Evolutionary conservation across 2,888 invertebrate genomes (phyloP).

Genomic region (Iselma pallidipennis): DNA sequence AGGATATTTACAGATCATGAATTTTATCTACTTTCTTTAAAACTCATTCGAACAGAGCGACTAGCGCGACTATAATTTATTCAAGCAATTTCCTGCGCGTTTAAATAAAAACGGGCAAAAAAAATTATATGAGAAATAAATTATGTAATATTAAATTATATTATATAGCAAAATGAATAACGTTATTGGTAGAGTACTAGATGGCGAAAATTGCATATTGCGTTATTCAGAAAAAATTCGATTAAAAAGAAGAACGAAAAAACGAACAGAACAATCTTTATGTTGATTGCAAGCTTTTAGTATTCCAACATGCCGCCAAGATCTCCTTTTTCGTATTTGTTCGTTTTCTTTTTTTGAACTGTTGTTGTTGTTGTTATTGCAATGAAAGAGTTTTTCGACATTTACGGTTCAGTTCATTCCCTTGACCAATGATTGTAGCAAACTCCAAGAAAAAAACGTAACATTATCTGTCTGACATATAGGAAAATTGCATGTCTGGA

Average conservation of each 20-base stretch:
- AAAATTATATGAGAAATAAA: not conserved
- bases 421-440: not conserved
- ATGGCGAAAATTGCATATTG: no score
- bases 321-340: not conserved
- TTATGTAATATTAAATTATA: not conserved
- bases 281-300: not conserved
- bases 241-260: not conserved
- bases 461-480: not conserved
- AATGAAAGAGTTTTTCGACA: not conserved
- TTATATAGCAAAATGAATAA: no score
- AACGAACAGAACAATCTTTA: not conserved
- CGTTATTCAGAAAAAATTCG: not conserved
- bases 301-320: not conserved
- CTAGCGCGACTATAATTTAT: not conserved
- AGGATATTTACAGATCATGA: constrained; percentile 39
- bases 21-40: constrained; percentile 31
- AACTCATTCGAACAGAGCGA: no score
- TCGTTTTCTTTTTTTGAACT: not conserved
- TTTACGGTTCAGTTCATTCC: not conserved
- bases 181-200: no score
- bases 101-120: not conserved
- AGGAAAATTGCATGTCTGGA: not conserved
- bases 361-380: not conserved
- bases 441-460: not conserved
- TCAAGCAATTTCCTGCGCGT: not conserved